These are phyloP conservation scores for Danionella cerebrum DNA, from an alignment of 2,113 vertebrate genomes.

Conservation along the genomic window DNA sequence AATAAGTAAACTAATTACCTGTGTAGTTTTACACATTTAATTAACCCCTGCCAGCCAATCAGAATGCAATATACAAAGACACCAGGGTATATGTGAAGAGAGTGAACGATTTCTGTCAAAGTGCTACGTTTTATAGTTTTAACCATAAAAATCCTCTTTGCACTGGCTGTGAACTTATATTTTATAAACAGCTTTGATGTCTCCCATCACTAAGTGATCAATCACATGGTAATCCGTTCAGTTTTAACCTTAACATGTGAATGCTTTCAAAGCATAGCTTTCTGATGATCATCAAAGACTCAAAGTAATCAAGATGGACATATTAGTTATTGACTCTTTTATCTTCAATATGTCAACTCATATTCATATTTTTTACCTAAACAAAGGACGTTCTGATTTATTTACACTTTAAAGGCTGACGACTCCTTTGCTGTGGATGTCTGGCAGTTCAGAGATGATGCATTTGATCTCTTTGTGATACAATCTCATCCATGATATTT, in stretches of 20 bases:
- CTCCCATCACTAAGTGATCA: neutral
- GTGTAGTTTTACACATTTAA: no score
- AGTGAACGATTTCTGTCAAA: no score
- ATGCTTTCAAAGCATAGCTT: conserved; percentile 36
- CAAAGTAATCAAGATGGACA: neutral
- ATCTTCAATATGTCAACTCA: conserved; percentile 22
- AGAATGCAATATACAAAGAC: no score
- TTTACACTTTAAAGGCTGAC: conserved; percentile 19
- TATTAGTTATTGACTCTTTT: conserved; percentile 14
- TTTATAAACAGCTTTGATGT: neutral
- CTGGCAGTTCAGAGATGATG: neutral
- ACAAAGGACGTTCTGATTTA: neutral
- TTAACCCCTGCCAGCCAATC: no score
- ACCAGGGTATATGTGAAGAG: no score
- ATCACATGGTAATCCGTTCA: conserved; percentile 25
- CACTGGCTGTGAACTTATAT: neutral
- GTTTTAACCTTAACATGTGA: conserved; percentile 31
- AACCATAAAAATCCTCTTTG: neutral
- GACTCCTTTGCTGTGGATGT: neutral
- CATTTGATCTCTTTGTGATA: neutral
- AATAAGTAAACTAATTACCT: no score
- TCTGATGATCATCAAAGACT: conserved; percentile 19
- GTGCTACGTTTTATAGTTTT: no score
- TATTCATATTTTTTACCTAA: conserved; percentile 15
- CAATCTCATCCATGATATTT: neutral